These are phyloP conservation scores for Sialia sialis DNA, from an alignment of 2,113 vertebrate species.

Conservation along the genomic window DNA sequence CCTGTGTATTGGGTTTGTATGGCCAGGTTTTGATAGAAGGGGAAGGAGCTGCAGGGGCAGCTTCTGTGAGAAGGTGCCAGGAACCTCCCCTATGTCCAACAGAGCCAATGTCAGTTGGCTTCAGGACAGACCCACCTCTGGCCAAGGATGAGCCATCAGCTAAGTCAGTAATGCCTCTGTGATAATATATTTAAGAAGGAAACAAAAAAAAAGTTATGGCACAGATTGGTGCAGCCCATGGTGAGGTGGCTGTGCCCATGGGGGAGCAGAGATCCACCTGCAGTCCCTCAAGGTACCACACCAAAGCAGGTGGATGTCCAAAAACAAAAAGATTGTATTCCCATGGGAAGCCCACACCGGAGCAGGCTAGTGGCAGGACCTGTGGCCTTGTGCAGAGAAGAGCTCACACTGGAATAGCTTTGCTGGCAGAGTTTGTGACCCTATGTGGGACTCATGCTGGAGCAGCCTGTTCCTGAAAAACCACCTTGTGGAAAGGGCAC, in stretches of 20 bases:
- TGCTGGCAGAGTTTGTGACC: not conserved
- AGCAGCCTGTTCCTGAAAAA: not conserved
- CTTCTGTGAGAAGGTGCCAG: not conserved
- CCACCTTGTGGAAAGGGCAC: not conserved
- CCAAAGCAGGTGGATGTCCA: not conserved
- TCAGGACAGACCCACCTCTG: not conserved
- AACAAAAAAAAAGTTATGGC: not conserved
- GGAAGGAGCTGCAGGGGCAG: not conserved
- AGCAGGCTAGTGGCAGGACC: not conserved
- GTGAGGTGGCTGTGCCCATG: not conserved
- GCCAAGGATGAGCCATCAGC: not conserved
- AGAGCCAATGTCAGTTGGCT: not conserved
- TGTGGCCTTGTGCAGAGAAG: not conserved
- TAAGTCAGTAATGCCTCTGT: not conserved
- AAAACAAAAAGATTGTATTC: too few species aligned
- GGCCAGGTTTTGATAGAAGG: not conserved
- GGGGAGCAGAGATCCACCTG: not conserved
- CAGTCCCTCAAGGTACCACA: not conserved
- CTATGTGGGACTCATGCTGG: rapidly evolving
- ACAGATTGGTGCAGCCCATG: not conserved
- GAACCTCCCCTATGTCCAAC: not conserved
- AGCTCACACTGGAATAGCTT: not conserved
- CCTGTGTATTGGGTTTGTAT: not conserved
- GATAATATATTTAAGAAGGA: not conserved
- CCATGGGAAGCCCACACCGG: rapidly evolving